These are phyloP conservation scores for Falco novaeseelandiae DNA, from an alignment of 2,797 vertebrate species.

Conservation along the genomic window DNA sequence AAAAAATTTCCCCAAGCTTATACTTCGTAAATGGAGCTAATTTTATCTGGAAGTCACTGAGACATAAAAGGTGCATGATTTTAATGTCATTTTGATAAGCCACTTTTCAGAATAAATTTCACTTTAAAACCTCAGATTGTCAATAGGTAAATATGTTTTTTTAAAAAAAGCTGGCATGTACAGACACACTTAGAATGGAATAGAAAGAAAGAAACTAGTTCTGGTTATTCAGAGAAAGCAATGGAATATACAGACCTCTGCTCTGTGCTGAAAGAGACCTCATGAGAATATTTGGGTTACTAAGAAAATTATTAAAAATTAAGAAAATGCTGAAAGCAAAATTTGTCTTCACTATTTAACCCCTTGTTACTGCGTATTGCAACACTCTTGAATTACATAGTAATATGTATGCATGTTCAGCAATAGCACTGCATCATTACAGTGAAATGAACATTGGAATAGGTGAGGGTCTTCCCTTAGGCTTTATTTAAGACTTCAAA, in stretches of 20 bases:
- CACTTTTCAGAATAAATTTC: neutral
- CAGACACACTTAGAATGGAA: neutral
- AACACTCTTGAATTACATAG: neutral
- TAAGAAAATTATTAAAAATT: slow-evolving; percentile 3
- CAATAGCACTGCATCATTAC: neutral
- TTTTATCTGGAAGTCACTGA: neutral
- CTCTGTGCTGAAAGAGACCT: neutral
- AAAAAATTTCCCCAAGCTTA: neutral
- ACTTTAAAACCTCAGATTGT: neutral
- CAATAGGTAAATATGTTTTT: neutral
- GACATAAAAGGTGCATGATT: neutral
- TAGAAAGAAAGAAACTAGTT: neutral
- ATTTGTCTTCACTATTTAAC: neutral
- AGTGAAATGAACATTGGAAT: neutral
- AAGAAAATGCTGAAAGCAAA: neutral
- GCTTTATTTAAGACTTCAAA: neutral
- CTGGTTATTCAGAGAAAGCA: neutral
- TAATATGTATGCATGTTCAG: neutral
- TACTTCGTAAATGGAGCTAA: neutral
- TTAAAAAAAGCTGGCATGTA: neutral
- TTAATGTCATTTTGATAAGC: neutral
- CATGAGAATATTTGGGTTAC: neutral
- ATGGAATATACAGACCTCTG: neutral
- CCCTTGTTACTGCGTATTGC: neutral
- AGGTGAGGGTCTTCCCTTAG: neutral